Evolutionary conservation across 2,888 invertebrate genomes (phyloP).

Genomic region (Mesorhabditis spiculigera): DNA sequence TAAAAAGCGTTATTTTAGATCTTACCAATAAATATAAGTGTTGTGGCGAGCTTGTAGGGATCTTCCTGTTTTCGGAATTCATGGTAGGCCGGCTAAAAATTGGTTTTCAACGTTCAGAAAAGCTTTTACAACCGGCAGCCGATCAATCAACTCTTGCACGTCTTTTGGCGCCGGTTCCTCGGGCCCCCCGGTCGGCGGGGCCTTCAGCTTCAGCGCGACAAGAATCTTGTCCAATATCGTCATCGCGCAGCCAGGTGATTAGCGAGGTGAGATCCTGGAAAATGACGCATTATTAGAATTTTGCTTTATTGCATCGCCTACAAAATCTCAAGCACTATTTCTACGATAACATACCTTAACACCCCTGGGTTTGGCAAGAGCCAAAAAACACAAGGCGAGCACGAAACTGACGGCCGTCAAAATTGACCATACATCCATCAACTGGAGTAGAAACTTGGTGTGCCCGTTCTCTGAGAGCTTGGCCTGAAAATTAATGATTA

Average conservation of each 20-base stretch:
- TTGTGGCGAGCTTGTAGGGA: slow-evolving; percentile 15
- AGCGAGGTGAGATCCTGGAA: background rate
- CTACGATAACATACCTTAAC: background rate
- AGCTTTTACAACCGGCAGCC: too few relatives aligned
- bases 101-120: too few relatives aligned
- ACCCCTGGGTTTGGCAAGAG: background rate
- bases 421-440: too few relatives aligned
- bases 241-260: background rate
- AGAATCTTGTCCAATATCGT: background rate
- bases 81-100: slow-evolving; percentile 21
- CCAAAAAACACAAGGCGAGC: background rate
- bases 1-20: background rate
- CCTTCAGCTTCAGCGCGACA: background rate
- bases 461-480: too few relatives aligned
- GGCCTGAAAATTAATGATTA: too few relatives aligned
- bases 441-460: too few relatives aligned
- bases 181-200: background rate
- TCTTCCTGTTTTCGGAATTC: slow-evolving; percentile 14
- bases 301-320: background rate
- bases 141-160: slow-evolving; percentile 4
- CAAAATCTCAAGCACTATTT: background rate
- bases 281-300: background rate
- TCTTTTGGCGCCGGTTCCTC: slow-evolving; percentile 2
- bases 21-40: background rate
- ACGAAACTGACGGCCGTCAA: background rate